phyloP scores from a whole-genome alignment of 2,113 vertebrate species.

The Paedocypris sp. region DNA sequence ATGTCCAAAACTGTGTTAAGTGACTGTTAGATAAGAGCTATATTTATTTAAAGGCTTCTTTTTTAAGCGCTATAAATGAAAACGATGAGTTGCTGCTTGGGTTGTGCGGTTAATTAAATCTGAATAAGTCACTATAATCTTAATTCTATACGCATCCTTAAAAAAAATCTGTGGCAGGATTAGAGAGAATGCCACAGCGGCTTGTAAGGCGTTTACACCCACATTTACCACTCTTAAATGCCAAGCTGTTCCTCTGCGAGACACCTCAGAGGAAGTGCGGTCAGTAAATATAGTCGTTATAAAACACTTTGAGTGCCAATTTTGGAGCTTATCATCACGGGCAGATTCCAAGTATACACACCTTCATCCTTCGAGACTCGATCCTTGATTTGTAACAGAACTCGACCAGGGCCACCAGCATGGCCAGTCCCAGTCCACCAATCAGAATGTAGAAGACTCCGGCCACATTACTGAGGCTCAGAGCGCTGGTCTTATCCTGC shows the following conservation, averaged over 20 bases:
- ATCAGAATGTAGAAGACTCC: slow-evolving; percentile 98
- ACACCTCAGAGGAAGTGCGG: slow-evolving; percentile 10
- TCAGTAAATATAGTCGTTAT: slow-evolving; percentile 8
- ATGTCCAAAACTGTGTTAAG: background rate
- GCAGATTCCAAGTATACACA: slow-evolving; percentile 40
- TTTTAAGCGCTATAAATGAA: background rate
- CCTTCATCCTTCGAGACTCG: slow-evolving; percentile 95
- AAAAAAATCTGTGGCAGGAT: slow-evolving; percentile 6
- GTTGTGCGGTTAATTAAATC: slow-evolving; percentile 21
- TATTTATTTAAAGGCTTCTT: background rate
- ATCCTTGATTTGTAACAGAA: slow-evolving; percentile 99
- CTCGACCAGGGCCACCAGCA: slow-evolving; percentile 96
- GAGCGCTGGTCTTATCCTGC: slow-evolving; percentile 95
- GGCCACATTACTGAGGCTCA: slow-evolving; percentile 95
- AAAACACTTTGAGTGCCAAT: background rate
- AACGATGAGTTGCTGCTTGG: slow-evolving; percentile 13
- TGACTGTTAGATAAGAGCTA: background rate
- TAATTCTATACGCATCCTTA: background rate
- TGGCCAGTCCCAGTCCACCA: slow-evolving; percentile 90
- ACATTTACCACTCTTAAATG: slow-evolving; percentile 23
- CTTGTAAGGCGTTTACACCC: slow-evolving; percentile 15
- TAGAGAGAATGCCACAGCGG: slow-evolving; percentile 1
- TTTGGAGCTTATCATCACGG: background rate
- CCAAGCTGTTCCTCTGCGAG: slow-evolving; percentile 11
- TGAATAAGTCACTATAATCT: slow-evolving; percentile 21